A percentile compares a stretch with the other conserved stretches of the same genome.
These are phyloP conservation scores for Vulpes vulpes DNA, from an alignment of 2,113 vertebrate species.

Conservation along the genomic window DNA sequence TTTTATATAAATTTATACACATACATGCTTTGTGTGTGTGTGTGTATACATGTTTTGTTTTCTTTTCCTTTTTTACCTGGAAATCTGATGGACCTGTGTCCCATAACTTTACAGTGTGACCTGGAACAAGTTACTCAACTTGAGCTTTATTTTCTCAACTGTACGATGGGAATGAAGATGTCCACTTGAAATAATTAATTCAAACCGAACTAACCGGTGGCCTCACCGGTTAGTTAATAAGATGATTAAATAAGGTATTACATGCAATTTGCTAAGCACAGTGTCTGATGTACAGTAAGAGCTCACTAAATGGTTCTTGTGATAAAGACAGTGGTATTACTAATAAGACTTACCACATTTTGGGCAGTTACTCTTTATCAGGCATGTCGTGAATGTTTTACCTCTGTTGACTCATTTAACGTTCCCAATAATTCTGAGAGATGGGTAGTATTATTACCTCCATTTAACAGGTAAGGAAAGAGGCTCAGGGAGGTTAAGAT, in stretches of 20 bases:
- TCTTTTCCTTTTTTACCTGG: not conserved
- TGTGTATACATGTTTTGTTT: not conserved
- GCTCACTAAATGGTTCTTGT: not conserved
- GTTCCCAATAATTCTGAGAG: not conserved
- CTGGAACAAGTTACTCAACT: not conserved
- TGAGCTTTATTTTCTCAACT: not conserved
- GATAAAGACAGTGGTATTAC: not conserved
- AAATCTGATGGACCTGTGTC: not conserved
- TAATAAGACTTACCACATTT: not conserved
- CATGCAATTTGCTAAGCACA: not conserved
- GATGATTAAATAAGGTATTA: not conserved
- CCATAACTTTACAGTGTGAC: not conserved
- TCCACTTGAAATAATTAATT: not conserved
- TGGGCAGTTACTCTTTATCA: not conserved
- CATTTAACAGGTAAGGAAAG: not conserved
- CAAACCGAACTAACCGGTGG: not conserved
- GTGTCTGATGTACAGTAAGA: not conserved
- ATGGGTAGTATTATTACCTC: not conserved
- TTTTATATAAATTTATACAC: not conserved
- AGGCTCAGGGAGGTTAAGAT: not conserved
- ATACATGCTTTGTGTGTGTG: not conserved
- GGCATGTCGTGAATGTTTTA: not conserved
- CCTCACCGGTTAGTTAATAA: not conserved
- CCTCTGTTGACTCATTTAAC: not conserved
- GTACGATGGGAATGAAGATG: not conserved